These are phyloP conservation scores for Frieseomelitta varia DNA, from an alignment of 1,140 invertebrate genomes.

Conservation along the genomic window DNA sequence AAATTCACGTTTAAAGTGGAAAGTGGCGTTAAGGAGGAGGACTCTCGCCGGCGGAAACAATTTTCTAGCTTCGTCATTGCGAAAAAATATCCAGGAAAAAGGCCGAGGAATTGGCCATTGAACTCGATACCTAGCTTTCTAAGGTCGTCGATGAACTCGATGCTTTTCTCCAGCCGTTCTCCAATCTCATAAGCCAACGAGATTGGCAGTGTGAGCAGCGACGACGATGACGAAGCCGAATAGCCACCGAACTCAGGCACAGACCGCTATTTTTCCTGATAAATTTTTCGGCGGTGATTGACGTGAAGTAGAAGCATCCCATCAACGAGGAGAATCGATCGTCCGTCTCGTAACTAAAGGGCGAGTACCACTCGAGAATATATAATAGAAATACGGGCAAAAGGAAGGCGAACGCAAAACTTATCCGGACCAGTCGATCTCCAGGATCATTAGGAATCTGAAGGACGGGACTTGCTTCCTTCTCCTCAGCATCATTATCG, in stretches of 20 bases:
- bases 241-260: slow-evolving; percentile 92
- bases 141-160: slow-evolving; percentile 94
- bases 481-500: slow-evolving; percentile 92
- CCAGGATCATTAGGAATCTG: slow-evolving; percentile 96
- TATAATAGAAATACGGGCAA: slow-evolving; percentile 96
- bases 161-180: slow-evolving; percentile 92
- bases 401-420: slow-evolving; percentile 95
- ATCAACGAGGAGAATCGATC: slow-evolving; percentile 95
- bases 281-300: slow-evolving; percentile 95
- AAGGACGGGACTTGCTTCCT: slow-evolving; percentile 91
- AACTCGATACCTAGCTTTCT: slow-evolving; percentile 95
- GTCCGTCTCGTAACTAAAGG: slow-evolving; percentile 95
- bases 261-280: slow-evolving; percentile 93
- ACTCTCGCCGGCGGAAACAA: neutral
- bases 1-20: neutral
- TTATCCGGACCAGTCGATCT: slow-evolving; percentile 94
- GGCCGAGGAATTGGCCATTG: slow-evolving; percentile 90
- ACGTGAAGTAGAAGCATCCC: slow-evolving; percentile 98
- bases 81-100: slow-evolving; percentile 89
- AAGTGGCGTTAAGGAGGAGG: neutral
- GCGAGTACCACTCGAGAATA: slow-evolving; percentile 96
- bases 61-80: neutral
- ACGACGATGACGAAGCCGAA: slow-evolving; percentile 98
- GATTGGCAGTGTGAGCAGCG: slow-evolving; percentile 96
- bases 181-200: slow-evolving; percentile 95